Percentiles rank a stretch among this genome's conserved stretches.
Evolutionary conservation across 2,797 vertebrate genomes (phyloP).

Genomic region (Pagetopsis macropterus): DNA sequence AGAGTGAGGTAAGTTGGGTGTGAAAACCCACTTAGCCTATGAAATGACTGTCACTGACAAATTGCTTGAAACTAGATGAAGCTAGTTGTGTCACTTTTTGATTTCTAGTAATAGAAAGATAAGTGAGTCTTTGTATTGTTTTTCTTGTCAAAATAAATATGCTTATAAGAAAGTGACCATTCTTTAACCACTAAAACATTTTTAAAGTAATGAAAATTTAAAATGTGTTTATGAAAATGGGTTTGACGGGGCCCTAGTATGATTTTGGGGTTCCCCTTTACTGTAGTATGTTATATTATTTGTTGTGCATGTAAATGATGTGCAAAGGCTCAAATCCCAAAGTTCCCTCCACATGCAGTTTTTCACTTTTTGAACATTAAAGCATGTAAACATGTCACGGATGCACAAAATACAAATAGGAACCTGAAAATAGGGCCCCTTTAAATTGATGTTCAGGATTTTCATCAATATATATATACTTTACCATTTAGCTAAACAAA

Average conservation of each 20-base stretch:
- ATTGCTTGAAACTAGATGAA: slow-evolving; percentile 22
- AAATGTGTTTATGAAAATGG: not conserved
- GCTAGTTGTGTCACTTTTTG: slow-evolving; percentile 27
- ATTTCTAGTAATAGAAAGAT: slow-evolving; percentile 36
- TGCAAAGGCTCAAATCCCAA: too few relatives aligned
- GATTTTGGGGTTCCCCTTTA: too few relatives aligned
- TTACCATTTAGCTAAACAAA: too few relatives aligned
- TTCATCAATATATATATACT: not conserved
- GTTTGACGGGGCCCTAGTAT: not conserved
- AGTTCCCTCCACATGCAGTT: too few relatives aligned
- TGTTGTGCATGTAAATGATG: too few relatives aligned
- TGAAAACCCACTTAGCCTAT: slow-evolving; percentile 21
- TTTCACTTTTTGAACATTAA: too few relatives aligned
- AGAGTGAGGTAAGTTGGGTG: not conserved
- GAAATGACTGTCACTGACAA: slow-evolving; percentile 18
- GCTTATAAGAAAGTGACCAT: not conserved
- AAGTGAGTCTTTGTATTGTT: slow-evolving; percentile 23
- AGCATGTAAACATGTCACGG: too few relatives aligned
- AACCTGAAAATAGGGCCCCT: too few relatives aligned
- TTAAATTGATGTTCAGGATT: not conserved
- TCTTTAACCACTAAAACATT: not conserved
- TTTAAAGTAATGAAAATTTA: not conserved
- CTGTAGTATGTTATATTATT: too few relatives aligned
- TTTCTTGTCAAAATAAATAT: not conserved
- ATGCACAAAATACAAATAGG: too few relatives aligned